Conservation (phyloP, 2,888 invertebrate genomes). For the Megamerina dolium region DNA sequence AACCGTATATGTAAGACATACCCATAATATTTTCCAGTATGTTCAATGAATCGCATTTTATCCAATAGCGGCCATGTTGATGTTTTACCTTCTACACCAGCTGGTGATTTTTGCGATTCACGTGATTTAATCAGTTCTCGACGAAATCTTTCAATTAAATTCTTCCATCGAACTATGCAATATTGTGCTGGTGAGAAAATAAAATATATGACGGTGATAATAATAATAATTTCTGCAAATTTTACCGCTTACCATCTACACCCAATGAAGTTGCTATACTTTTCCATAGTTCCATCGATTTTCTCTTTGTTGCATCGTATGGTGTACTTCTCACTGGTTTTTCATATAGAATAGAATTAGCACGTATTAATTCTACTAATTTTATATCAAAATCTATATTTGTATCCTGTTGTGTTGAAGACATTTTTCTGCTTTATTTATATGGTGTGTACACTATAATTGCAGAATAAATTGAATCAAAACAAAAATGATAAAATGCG, state of each 20-base stretch:
- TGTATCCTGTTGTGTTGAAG: background rate
- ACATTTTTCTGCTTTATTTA: no score
- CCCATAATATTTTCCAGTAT: slow-evolving; percentile 22
- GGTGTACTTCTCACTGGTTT: slow-evolving; percentile 30
- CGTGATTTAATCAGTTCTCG: slow-evolving; percentile 24
- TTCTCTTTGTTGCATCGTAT: slow-evolving; percentile 30
- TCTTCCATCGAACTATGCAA: slow-evolving; percentile 36
- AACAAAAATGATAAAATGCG: background rate
- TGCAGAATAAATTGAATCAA: no score
- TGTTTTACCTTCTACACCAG: slow-evolving; percentile 15
- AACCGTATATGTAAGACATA: slow-evolving; percentile 3
- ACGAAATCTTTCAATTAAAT: slow-evolving; percentile 29
- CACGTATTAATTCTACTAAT: slow-evolving; percentile 32
- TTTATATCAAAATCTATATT: slow-evolving; percentile 26
- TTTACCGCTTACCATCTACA: slow-evolving; percentile 35
- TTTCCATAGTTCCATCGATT: slow-evolving; percentile 35
- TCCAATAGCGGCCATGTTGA: slow-evolving; percentile 31
- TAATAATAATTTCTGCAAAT: no score
- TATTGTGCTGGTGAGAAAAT: slow-evolving; percentile 30
- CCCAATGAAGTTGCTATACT: slow-evolving; percentile 34
- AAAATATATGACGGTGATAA: no score
- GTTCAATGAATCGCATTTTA: slow-evolving; percentile 28
- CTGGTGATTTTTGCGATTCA: slow-evolving; percentile 8
- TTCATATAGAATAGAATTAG: slow-evolving; percentile 34
- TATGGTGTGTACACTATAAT: background rate